Evolutionary conservation across 2,113 vertebrate genomes (phyloP).

Genomic region (Myotis davidii): DNA sequence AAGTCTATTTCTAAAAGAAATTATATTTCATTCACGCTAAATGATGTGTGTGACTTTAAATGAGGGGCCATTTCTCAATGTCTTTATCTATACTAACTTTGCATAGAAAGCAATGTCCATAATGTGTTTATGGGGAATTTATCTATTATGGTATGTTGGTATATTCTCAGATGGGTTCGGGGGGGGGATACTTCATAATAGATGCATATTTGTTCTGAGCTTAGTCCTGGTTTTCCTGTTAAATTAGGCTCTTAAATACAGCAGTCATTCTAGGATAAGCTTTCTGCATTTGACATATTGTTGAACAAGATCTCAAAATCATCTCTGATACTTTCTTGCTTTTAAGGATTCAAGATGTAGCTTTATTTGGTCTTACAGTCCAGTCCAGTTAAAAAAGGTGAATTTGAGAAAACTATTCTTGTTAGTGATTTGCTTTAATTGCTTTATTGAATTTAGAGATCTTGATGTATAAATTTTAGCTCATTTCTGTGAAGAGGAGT

Average conservation of each 20-base stretch:
- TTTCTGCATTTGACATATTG: background rate
- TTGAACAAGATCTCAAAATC: background rate
- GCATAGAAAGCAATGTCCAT: background rate
- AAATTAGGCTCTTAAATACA: slow-evolving; percentile 6
- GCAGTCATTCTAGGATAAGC: background rate
- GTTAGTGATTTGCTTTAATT: background rate
- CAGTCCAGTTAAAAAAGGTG: background rate
- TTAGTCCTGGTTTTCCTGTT: background rate
- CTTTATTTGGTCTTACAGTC: background rate
- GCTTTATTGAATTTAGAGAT: slow-evolving; percentile 15
- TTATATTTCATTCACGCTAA: slow-evolving; percentile 1
- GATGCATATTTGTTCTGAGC: background rate
- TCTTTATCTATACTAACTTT: background rate
- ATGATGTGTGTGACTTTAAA: background rate
- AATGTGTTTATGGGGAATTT: background rate
- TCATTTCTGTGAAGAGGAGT: slow-evolving; percentile 1
- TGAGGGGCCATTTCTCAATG: background rate
- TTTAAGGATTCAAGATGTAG: background rate
- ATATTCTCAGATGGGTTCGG: background rate
- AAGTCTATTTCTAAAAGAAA: slow-evolving; percentile 19
- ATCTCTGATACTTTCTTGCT: background rate
- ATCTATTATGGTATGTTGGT: background rate
- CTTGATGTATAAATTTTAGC: slow-evolving; percentile 20
- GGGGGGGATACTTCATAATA: background rate
- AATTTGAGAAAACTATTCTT: background rate